Evolutionary conservation across 2,888 invertebrate species (phyloP).

Genomic region (Syrista parreyssii): DNA sequence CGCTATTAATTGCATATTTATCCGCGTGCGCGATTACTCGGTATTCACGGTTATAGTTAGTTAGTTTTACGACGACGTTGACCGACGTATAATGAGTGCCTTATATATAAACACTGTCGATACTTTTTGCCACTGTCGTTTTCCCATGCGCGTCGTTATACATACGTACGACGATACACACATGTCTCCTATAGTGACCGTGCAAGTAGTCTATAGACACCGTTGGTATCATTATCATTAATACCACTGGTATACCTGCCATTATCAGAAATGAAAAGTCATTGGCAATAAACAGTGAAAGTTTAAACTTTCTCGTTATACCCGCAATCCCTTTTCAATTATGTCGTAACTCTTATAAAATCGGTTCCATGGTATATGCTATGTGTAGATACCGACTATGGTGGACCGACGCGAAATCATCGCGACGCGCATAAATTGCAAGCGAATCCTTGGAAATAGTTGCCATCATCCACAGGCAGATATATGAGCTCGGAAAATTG

Average conservation of each 20-base stretch:
- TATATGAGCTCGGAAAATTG: slow-evolving; percentile 36
- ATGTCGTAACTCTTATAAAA: not conserved
- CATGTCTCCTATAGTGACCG: not conserved
- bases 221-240: not conserved
- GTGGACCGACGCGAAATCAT: slow-evolving; percentile 5
- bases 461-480: slow-evolving; percentile 1
- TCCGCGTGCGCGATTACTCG: slow-evolving; percentile 35
- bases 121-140: not conserved
- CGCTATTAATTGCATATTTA: slow-evolving; percentile 53
- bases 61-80: slow-evolving; percentile 24
- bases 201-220: not conserved
- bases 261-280: not conserved
- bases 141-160: not conserved
- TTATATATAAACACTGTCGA: not conserved
- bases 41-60: slow-evolving; percentile 22
- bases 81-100: slow-evolving; percentile 2
- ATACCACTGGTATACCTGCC: not conserved
- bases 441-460: slow-evolving; percentile 28
- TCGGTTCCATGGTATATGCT: not conserved
- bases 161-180: not conserved
- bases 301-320: not conserved
- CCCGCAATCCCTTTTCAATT: not conserved
- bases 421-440: slow-evolving; percentile 29
- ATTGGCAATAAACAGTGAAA: not conserved
- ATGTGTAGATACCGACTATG: not conserved